Evolutionary conservation across 2,797 vertebrate genomes (phyloP), one percentile per base, ranked within the genome.

Genomic region (Rhadinocentrus ornatus): DNA sequence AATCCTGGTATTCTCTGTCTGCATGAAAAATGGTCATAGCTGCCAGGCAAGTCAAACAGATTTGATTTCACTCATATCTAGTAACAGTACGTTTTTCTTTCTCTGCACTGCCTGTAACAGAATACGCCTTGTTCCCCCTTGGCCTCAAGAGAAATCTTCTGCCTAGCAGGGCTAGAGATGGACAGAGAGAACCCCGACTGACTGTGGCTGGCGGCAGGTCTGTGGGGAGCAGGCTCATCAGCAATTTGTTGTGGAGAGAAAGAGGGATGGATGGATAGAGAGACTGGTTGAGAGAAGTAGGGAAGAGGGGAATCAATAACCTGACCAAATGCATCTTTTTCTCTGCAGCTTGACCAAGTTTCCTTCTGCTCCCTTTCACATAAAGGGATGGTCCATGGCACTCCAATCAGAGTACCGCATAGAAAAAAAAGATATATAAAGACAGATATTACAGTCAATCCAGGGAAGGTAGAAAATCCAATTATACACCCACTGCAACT

Each of bases 31-130:
- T 71, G 82, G 85, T 82, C 77, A 67, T 89, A 86, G 91, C 94
- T 89, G 87, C 80, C 80, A 86, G 93, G 91, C 89, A 83, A 94
- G 91, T 93, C 89, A 93, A 92, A 91, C 83, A 91, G 93, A 95
- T 94, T 91, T 88, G 81, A 93, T 95, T 94, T 95, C 94, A 93
- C 87, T 90, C 81, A 81, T 94, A 93, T 95, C 93, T 93, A 76
- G 90, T 94, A 93, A 93, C 94, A 87, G 80, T 66, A 62, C 75
- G 57, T 92, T 92, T 90, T 90, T 92, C 89, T 91, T 90, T 86
- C 88, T 89, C 85, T 83, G 72, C 66, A 10, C 80, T 68, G 77
- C 65, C 87, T 86, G 94, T 92, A 95, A 94, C 92, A 90, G 87
- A 92, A 94, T 94, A 86, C 71, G 81, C 83, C 91, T 91, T 90